Conservation (phyloP, 2,797 vertebrate species). For the Acanthopagrus latus region DNA sequence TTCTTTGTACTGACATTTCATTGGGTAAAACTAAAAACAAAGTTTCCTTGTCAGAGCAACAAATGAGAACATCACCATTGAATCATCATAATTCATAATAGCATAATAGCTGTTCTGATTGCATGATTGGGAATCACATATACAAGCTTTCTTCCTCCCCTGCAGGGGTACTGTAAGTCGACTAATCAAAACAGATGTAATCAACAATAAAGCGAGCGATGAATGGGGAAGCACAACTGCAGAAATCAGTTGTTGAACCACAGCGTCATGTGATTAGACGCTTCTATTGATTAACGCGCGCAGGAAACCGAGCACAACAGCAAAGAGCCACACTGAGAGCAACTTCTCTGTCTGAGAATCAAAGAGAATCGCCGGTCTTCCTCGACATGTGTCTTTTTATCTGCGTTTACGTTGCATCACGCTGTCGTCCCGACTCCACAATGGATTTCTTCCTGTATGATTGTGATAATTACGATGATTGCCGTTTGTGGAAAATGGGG, state of each 20-base stretch:
- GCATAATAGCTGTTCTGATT: slow-evolving; percentile 64
- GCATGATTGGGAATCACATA: slow-evolving; percentile 66
- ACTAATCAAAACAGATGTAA: slow-evolving; percentile 67
- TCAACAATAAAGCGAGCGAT: slow-evolving; percentile 46
- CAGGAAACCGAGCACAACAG: slow-evolving; percentile 11
- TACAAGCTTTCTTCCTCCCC: slow-evolving; percentile 18
- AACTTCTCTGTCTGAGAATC: slow-evolving; percentile 6
- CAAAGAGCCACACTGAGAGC: slow-evolving; percentile 11
- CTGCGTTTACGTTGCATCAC: slow-evolving; percentile 26
- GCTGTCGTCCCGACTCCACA: slow-evolving; percentile 13
- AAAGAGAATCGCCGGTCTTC: slow-evolving; percentile 14
- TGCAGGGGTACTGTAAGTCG: slow-evolving; percentile 32
- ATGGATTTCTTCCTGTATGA: slow-evolving; percentile 23
- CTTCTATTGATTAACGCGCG: slow-evolving; percentile 34
- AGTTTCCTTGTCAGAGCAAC: slow-evolving; percentile 26
- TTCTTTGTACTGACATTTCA: not conserved
- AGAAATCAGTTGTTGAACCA: slow-evolving; percentile 19
- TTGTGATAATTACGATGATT: slow-evolving; percentile 33
- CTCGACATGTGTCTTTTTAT: slow-evolving; percentile 32
- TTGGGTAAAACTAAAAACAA: not conserved
- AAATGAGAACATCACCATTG: not conserved
- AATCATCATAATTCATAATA: slow-evolving; percentile 44
- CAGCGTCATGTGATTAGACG: slow-evolving; percentile 14
- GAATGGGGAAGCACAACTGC: slow-evolving; percentile 19
- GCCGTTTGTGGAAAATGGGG: slow-evolving; percentile 12